phyloP scores from a whole-genome alignment of 2,797 vertebrate genomes.

The Ataeniobius toweri region DNA sequence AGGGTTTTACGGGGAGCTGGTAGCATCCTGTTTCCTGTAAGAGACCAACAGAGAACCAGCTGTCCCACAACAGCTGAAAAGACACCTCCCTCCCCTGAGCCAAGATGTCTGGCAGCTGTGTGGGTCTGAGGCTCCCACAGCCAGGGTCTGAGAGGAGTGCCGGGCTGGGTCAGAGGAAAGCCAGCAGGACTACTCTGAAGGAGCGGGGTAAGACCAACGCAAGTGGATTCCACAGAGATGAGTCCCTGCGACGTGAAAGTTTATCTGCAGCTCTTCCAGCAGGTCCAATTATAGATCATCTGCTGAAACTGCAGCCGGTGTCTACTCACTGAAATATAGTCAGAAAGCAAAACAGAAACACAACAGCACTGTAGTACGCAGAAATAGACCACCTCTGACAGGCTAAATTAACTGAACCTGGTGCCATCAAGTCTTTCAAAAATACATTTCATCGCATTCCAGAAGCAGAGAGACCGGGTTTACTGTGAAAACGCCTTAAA shows the following conservation, averaged over 20 bases:
- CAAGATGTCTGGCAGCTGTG: conserved; percentile 77
- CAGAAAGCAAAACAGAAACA: conserved; percentile 11
- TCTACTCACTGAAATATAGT: background rate
- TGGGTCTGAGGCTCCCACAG: conserved; percentile 54
- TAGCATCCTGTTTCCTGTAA: conserved; percentile 24
- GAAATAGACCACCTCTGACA: conserved; percentile 19
- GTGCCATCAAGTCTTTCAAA: conserved; percentile 24
- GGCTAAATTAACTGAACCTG: conserved; percentile 45
- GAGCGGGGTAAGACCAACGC: conserved; percentile 41
- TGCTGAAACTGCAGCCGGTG: conserved; percentile 13
- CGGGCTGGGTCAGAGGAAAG: conserved; percentile 41
- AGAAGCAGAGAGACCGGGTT: conserved; percentile 26
- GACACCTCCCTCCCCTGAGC: conserved; percentile 63
- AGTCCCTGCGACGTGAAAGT: conserved; percentile 60
- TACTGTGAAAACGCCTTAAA: conserved; percentile 33
- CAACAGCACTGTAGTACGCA: background rate
- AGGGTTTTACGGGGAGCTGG: conserved; percentile 12
- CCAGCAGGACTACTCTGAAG: conserved; percentile 26
- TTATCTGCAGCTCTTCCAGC: conserved; percentile 43
- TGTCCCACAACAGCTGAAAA: conserved; percentile 79
- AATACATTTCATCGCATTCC: conserved; percentile 22
- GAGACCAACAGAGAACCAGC: conserved; percentile 61
- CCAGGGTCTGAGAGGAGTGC: conserved; percentile 32
- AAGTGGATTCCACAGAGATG: conserved; percentile 60
- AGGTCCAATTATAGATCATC: conserved; percentile 42